Conservation (phyloP, 2,797 vertebrate genomes). For the Streptopelia turtur region DNA sequence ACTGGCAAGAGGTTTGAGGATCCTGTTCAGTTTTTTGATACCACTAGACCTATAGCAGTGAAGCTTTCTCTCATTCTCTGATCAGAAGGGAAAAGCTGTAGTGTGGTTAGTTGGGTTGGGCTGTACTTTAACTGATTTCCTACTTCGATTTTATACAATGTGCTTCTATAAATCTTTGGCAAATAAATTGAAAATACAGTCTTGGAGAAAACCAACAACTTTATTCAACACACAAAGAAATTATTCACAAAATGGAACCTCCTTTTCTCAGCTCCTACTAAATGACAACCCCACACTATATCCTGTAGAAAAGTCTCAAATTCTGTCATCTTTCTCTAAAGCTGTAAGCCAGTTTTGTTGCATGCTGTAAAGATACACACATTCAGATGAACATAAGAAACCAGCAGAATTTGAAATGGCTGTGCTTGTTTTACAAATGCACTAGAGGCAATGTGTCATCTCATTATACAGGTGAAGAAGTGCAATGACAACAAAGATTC, state of each 20-base stretch:
- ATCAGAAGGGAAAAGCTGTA: background rate
- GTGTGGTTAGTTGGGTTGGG: background rate
- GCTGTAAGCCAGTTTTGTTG: background rate
- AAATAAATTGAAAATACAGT: background rate
- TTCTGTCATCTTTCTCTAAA: background rate
- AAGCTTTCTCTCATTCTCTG: background rate
- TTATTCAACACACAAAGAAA: background rate
- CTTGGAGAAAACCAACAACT: background rate
- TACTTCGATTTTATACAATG: background rate
- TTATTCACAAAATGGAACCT: rapidly evolving
- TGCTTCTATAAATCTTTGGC: background rate
- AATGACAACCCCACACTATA: background rate
- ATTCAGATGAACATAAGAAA: background rate
- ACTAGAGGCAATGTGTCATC: background rate
- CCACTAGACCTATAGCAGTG: rapidly evolving
- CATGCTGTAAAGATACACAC: background rate
- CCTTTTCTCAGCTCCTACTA: background rate
- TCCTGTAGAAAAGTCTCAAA: background rate
- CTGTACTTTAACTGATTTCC: background rate
- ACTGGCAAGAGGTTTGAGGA: background rate
- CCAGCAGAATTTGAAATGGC: background rate
- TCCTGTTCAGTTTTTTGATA: background rate
- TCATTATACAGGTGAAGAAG: background rate
- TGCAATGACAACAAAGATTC: background rate
- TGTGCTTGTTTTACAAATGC: background rate